Base-by-base conservation (phyloP, 2,797 vertebrate genomes). In the Pseudocheirus occidentalis region DNA sequence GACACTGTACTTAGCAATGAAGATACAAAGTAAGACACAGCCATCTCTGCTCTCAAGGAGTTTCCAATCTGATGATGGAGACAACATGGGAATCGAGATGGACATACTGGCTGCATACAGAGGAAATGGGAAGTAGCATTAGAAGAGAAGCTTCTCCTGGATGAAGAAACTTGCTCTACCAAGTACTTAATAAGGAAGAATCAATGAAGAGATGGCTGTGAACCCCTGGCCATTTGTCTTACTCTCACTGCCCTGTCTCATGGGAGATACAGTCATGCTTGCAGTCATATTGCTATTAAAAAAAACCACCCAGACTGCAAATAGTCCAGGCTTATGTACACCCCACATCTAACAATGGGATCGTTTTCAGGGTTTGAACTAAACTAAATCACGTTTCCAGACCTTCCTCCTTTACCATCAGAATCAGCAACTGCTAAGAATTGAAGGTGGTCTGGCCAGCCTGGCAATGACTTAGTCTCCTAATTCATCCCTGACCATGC, bases 301-400 rank as follows among this genome's bases (percentile, higher is more conserved):
- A 59, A 13, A 21, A 18, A 5, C 31, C 46, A 46, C 62, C n/a
- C 40, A 46, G n/a, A 81, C 18, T 46, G n/a, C n/a, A 81, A 81
- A 81, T 46, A 46, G 18, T 3, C 18, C 6, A 73, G 24, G 5
- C 14, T 73, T 73, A 40, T 18, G 21, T 40, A 18, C 34, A 73
- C 3, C 14, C 16, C 16, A 40, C 1, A 3, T 73, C n/a, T 21
- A 46, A 40, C 40, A 81, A 7, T 81, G 27, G 7, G 34, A 6
- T 46, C 24, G 46, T 96, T 97, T 91, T 28, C 55, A 94, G 92
- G 93, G 93, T 97, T 95, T 90, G n/a, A 27, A 56, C 59, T 97
- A 94, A 95, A 96, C 92, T 96, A 95, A 73, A 92, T 96, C 95
- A 92, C 5, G 53, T 55, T 55, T 97, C 97, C 96, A 96, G 92